These are phyloP conservation scores for Aleadryas rufinucha DNA, from an alignment of 2,113 vertebrate genomes.

Conservation along the genomic window DNA sequence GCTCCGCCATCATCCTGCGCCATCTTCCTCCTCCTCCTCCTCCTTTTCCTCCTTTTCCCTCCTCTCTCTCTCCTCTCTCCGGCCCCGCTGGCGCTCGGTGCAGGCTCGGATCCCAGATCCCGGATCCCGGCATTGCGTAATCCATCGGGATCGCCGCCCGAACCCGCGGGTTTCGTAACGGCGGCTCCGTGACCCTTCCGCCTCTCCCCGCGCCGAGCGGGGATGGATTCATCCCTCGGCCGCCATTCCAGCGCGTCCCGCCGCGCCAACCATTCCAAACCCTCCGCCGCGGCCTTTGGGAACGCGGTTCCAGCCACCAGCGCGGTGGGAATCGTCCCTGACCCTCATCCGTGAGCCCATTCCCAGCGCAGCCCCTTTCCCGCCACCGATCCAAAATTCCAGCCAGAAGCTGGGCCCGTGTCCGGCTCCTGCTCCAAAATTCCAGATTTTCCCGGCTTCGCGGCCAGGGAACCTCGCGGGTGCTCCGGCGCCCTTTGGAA, in stretches of 20 bases:
- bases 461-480: rapidly evolving
- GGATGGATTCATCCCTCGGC: background rate
- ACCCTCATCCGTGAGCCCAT: rapidly evolving
- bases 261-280: rapidly evolving
- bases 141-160: rapidly evolving
- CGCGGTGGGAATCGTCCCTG: rapidly evolving
- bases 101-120: background rate
- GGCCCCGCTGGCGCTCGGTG: rapidly evolving
- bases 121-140: rapidly evolving
- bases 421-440: background rate
- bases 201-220: rapidly evolving
- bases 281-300: rapidly evolving
- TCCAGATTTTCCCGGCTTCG: rapidly evolving
- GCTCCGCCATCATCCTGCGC: rapidly evolving
- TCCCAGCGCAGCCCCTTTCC: background rate
- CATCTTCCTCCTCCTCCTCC: background rate
- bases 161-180: rapidly evolving
- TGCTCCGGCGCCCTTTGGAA: rapidly evolving
- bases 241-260: background rate
- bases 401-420: rapidly evolving
- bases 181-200: rapidly evolving
- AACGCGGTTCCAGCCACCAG: rapidly evolving
- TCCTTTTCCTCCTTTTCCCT: background rate
- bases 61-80: background rate
- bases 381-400: rapidly evolving